A percentile compares a stretch with the other conserved stretches of the same genome.
phyloP scores from a whole-genome alignment of 1,140 invertebrate genomes.

The Cepaea nemoralis region DNA sequence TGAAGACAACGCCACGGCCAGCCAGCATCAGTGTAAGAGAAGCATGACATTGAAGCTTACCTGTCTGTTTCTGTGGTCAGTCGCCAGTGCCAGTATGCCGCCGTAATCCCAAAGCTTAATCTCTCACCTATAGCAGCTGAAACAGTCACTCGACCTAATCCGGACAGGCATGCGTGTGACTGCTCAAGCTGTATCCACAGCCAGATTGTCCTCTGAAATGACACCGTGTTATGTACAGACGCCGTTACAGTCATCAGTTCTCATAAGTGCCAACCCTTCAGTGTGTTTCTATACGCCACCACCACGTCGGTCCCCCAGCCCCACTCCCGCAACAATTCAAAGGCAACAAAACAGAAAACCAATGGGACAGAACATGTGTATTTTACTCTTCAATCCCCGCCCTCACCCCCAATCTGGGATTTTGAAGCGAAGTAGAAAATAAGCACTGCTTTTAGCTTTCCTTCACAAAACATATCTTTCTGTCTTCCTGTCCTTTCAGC shows the following conservation, averaged over 20 bases:
- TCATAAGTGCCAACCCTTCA: not conserved
- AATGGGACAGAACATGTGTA: not conserved
- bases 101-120: not conserved
- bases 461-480: constrained; percentile 7
- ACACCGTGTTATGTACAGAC: not conserved
- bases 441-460: not conserved
- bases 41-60: not conserved
- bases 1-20: too few relatives aligned
- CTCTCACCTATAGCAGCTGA: not conserved
- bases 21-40: too few relatives aligned
- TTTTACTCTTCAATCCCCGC: not conserved
- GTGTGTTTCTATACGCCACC: not conserved
- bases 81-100: not conserved
- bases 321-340: not conserved
- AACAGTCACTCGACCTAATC: not conserved
- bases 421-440: not conserved
- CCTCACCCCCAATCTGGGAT: not conserved
- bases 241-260: not conserved
- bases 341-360: not conserved
- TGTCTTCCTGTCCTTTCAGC: not conserved
- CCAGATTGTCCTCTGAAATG: not conserved
- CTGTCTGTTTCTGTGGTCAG: not conserved
- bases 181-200: not conserved
- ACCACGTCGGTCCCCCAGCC: not conserved
- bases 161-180: not conserved